Conservation (phyloP, 2,113 vertebrate species). For the Poeciliopsis turrubarensis region DNA sequence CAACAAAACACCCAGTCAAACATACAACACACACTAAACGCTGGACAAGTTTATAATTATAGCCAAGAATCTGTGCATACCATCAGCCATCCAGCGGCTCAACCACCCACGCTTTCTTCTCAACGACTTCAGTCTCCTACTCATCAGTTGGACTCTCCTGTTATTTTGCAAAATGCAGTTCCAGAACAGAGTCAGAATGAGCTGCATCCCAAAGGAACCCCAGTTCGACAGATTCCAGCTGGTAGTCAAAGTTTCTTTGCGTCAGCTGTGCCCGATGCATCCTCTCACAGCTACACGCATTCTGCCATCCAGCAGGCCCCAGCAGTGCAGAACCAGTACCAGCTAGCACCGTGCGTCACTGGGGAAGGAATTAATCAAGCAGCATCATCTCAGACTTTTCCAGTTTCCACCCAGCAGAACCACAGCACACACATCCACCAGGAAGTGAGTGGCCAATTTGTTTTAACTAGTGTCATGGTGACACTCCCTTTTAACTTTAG, state of each 20-base stretch:
- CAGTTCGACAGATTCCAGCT: conserved; percentile 27
- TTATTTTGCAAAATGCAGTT: conserved; percentile 39
- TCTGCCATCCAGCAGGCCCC: conserved; percentile 38
- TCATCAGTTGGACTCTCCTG: conserved; percentile 34
- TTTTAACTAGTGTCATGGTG: background rate
- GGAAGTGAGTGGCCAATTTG: conserved; percentile 78
- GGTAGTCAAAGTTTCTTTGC: conserved; percentile 58
- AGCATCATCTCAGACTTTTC: conserved; percentile 60
- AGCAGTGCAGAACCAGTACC: conserved; percentile 48
- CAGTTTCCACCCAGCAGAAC: conserved; percentile 38
- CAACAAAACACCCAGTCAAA: conserved; percentile 51
- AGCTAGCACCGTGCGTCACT: conserved; percentile 21
- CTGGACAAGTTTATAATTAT: conserved; percentile 45
- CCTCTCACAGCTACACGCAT: conserved; percentile 47
- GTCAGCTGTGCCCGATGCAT: conserved; percentile 33
- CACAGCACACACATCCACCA: conserved; percentile 69
- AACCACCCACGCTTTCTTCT: conserved; percentile 28
- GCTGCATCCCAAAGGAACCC: background rate
- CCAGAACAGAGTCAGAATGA: conserved; percentile 45
- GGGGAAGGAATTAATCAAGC: conserved; percentile 31
- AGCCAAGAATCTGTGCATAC: conserved; percentile 46
- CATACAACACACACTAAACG: conserved; percentile 48
- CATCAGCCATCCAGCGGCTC: conserved; percentile 48
- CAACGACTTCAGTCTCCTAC: conserved; percentile 43
- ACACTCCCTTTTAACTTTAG: background rate